phyloP scores from a whole-genome alignment of 2,797 vertebrate species.

The Falco peregrinus region DNA sequence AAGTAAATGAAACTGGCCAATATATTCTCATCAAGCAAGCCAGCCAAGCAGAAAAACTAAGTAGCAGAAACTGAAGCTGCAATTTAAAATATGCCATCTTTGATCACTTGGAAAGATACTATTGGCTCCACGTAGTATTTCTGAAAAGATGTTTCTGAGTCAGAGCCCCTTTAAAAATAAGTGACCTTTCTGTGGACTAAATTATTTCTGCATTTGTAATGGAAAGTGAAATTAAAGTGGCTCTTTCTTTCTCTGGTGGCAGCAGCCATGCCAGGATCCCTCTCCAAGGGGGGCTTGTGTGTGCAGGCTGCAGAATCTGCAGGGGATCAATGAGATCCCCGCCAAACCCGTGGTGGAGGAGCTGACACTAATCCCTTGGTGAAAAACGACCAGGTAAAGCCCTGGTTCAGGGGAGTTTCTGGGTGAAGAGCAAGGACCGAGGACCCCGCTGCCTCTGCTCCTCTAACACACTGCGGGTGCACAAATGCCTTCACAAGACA shows the following conservation, averaged over 20 bases:
- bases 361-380: rapidly evolving
- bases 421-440: not conserved
- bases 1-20: not conserved
- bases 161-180: not conserved
- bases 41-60: not conserved
- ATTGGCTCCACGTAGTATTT: not conserved
- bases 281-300: rapidly evolving
- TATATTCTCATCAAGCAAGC: not conserved
- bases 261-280: not conserved
- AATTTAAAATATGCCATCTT: not conserved
- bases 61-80: not conserved
- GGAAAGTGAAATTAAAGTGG: conserved; percentile 22
- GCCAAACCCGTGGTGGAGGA: not conserved
- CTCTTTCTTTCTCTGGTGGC: not conserved
- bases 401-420: rapidly evolving
- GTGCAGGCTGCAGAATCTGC: not conserved
- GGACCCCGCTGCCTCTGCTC: rapidly evolving
- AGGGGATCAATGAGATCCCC: not conserved
- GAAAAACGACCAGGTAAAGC: not conserved
- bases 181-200: not conserved
- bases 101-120: not conserved
- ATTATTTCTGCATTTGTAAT: not conserved
- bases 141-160: conserved; percentile 21
- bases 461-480: rapidly evolving
- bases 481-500: not conserved